Conservation (phyloP, 2,797 vertebrate species). For the Gastrophryne carolinensis region DNA sequence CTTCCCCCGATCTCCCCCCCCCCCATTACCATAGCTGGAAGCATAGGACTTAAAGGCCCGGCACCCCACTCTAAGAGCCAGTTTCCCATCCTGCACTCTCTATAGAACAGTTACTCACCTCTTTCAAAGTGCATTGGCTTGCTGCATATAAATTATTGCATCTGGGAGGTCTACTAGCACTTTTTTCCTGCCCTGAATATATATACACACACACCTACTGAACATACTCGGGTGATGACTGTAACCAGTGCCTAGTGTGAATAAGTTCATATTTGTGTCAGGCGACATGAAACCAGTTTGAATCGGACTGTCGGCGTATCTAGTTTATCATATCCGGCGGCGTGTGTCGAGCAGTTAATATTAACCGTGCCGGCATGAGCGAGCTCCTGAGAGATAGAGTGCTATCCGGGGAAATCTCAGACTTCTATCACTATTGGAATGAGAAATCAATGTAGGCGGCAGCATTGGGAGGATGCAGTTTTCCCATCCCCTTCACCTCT, state of each 20-base stretch:
- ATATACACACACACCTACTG: too few relatives aligned
- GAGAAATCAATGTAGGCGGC: neutral
- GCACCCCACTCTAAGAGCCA: too few relatives aligned
- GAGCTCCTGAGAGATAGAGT: neutral
- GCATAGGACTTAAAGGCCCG: too few relatives aligned
- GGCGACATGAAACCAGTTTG: neutral
- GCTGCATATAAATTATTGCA: neutral
- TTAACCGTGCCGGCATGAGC: neutral
- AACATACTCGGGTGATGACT: too few relatives aligned
- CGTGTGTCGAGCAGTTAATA: neutral
- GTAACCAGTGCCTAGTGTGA: too few relatives aligned
- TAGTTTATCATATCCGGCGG: neutral
- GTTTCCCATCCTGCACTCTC: too few relatives aligned
- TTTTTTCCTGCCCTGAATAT: too few relatives aligned
- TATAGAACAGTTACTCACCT: too few relatives aligned
- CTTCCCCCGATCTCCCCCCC: too few relatives aligned
- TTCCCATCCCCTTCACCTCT: neutral
- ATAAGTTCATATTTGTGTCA: neutral
- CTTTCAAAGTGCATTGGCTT: neutral
- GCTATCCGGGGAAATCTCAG: neutral
- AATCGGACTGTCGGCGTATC: neutral
- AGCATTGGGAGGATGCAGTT: neutral
- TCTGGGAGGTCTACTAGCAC: neutral
- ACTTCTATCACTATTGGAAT: neutral
- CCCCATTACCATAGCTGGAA: too few relatives aligned